Conservation (phyloP, 64 coral and sea anemone genomes). For the Pocillopora damicornis region DNA sequence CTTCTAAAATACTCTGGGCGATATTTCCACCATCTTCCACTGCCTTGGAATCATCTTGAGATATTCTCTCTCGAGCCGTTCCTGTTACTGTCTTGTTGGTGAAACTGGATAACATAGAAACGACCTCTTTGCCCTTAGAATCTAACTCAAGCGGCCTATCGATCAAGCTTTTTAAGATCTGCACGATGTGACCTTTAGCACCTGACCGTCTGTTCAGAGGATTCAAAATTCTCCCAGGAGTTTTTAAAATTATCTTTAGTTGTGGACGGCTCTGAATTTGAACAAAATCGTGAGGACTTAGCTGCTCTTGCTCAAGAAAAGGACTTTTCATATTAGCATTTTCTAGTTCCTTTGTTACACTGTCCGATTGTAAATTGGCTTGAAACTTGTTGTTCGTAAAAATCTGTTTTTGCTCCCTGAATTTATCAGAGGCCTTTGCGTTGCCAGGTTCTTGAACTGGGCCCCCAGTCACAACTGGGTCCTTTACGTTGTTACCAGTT, state of each 20-base stretch:
- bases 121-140: background rate
- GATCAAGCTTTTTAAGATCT: constrained; percentile 34
- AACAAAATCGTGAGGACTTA: background rate
- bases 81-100: background rate
- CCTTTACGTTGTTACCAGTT: too few species aligned
- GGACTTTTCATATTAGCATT: background rate
- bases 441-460: too few species aligned
- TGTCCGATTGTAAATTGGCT: background rate
- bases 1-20: constrained; percentile 29
- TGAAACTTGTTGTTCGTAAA: background rate
- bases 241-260: constrained; percentile 10
- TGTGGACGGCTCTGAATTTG: constrained; percentile 1
- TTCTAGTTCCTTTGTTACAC: background rate
- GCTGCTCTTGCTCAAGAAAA: background rate
- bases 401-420: background rate
- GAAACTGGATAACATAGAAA: background rate
- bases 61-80: background rate
- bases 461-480: too few species aligned
- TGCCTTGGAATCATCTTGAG: background rate
- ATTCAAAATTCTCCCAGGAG: constrained; percentile 19
- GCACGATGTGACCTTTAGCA: background rate
- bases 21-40: constrained; percentile 8
- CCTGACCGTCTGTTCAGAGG: background rate
- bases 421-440: too few species aligned
- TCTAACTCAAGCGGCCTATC: background rate